Percentiles rank a stretch among this genome's conserved stretches.
These are phyloP conservation scores for Euplagia quadripunctaria DNA, from an alignment of 2,888 invertebrate species.

Conservation along the genomic window DNA sequence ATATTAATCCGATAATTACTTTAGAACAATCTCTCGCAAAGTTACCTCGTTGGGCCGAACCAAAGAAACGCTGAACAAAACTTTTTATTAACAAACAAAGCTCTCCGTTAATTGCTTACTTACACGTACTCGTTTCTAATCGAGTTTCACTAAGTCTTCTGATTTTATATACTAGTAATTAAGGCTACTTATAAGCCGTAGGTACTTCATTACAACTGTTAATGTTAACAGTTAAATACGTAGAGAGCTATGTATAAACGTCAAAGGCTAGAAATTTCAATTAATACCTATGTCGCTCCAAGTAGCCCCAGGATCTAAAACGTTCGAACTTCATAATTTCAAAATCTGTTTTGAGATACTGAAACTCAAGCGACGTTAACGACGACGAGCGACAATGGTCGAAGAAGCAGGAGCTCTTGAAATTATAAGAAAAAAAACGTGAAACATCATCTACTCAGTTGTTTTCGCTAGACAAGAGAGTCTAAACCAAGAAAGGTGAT, in stretches of 20 bases:
- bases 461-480: neutral
- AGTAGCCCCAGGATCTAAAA: too few species aligned
- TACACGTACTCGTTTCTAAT: slow-evolving; percentile 60
- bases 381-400: too few species aligned
- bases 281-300: too few species aligned
- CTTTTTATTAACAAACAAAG: slow-evolving; percentile 79
- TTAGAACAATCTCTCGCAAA: slow-evolving; percentile 83
- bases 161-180: slow-evolving; percentile 48
- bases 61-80: slow-evolving; percentile 70
- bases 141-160: slow-evolving; percentile 43
- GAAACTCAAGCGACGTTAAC: too few species aligned
- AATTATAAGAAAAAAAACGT: neutral
- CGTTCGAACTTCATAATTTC: too few species aligned
- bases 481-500: too few species aligned
- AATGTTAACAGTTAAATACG: neutral
- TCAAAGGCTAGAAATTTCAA: too few species aligned
- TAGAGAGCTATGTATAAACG: neutral
- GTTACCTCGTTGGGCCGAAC: slow-evolving; percentile 69
- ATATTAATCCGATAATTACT: slow-evolving; percentile 86
- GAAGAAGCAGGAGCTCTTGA: neutral
- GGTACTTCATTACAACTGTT: neutral
- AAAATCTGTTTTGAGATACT: too few species aligned
- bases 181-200: slow-evolving; percentile 37
- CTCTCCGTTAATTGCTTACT: slow-evolving; percentile 73
- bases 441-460: neutral